These are phyloP conservation scores for Oscheius sp. DNA, from an alignment of 2,888 invertebrate species.

Conservation along the genomic window DNA sequence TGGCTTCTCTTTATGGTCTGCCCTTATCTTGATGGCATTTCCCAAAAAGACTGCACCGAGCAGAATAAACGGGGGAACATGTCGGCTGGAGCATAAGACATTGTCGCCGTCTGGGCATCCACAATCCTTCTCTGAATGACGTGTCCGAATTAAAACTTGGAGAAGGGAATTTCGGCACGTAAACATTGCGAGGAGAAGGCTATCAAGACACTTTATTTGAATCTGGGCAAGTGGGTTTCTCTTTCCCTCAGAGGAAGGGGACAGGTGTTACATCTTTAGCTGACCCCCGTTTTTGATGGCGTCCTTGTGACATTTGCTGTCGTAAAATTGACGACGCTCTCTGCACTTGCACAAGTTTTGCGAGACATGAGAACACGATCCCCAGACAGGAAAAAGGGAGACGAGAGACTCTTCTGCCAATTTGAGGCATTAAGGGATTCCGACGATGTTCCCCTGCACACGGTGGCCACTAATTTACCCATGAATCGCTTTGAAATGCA, in stretches of 20 bases:
- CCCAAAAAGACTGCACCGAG: constrained; percentile 15
- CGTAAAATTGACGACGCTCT: background rate
- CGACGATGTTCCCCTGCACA: background rate
- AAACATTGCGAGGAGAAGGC: constrained; percentile 6
- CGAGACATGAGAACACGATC: background rate
- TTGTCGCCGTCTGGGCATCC: too few relatives aligned
- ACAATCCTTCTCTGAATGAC: background rate
- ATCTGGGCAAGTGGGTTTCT: background rate
- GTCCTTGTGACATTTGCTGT: constrained; percentile 10
- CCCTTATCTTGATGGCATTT: constrained; percentile 22
- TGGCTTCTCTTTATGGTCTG: constrained; percentile 14
- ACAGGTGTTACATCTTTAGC: constrained; percentile 1
- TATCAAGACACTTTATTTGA: constrained; percentile 17
- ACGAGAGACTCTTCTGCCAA: background rate
- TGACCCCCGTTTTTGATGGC: constrained; percentile 3
- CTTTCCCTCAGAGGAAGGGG: background rate
- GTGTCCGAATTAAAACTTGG: constrained; percentile 19
- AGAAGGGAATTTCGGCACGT: constrained; percentile 2
- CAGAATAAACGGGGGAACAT: background rate
- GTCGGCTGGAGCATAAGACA: too few relatives aligned
- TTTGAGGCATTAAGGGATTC: constrained; percentile 8
- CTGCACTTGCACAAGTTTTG: background rate
- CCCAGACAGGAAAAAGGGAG: background rate
- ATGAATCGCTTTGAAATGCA: too few relatives aligned
- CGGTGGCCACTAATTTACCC: background rate